Percentiles rank a stretch among this genome's conserved stretches.
Evolutionary conservation across 2,113 vertebrate species (phyloP).

Genomic region (Opisthocomus hoazin): DNA sequence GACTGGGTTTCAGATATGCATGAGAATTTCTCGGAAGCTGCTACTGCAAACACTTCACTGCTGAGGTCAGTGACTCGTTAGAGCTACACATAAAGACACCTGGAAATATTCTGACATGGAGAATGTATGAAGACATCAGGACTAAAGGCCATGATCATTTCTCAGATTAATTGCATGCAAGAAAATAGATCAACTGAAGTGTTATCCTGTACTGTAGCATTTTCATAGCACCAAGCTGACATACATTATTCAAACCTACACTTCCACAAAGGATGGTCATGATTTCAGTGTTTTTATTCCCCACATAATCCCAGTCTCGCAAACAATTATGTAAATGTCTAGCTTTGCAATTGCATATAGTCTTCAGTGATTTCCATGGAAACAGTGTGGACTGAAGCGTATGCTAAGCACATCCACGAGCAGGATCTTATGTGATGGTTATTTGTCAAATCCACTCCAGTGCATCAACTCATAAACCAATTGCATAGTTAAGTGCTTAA

Average conservation of each 20-base stretch:
- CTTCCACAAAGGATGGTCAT: neutral
- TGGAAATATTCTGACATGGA: neutral
- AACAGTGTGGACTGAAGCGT: neutral
- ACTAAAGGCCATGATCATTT: neutral
- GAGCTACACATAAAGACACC: neutral
- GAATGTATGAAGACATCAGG: neutral
- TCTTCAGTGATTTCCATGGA: conserved; percentile 3
- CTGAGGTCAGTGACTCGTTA: neutral
- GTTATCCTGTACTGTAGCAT: neutral
- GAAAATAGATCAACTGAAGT: neutral
- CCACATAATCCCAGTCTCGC: neutral
- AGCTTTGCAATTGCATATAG: neutral
- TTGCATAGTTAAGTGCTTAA: neutral
- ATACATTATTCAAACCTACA: neutral
- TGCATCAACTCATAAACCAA: neutral
- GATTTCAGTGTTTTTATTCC: neutral
- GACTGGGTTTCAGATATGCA: neutral
- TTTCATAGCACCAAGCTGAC: neutral
- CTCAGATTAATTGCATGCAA: neutral
- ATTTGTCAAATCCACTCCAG: neutral
- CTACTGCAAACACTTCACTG: neutral
- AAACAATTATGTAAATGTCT: neutral
- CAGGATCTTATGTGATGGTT: neutral
- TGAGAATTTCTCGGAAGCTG: neutral
- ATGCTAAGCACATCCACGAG: neutral